These are phyloP conservation scores for Limnodromus scolopaceus DNA, from an alignment of 2,797 vertebrate species.

Conservation along the genomic window DNA sequence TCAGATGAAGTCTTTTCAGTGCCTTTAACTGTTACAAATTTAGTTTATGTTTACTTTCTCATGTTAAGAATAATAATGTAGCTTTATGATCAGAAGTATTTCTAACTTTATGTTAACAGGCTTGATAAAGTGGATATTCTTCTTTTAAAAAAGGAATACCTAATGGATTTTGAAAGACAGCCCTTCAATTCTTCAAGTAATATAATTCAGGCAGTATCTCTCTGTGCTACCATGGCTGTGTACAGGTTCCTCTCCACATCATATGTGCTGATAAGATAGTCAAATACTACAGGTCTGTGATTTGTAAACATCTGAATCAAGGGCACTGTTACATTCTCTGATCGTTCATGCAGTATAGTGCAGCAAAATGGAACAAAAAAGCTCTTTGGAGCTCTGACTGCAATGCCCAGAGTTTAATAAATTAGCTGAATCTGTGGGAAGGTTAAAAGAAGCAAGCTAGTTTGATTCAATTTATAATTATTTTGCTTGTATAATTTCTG, in stretches of 20 bases:
- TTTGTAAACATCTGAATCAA: constrained; percentile 54
- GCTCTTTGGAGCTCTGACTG: neutral
- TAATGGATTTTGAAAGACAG: neutral
- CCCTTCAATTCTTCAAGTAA: neutral
- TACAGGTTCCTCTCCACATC: neutral
- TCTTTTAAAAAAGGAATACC: neutral
- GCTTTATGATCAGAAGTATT: neutral
- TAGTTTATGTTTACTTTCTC: neutral
- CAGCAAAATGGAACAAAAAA: constrained; percentile 28
- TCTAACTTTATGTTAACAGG: neutral
- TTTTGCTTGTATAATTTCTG: constrained; percentile 34
- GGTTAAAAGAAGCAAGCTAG: constrained; percentile 26
- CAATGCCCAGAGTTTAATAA: constrained; percentile 9
- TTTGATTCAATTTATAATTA: constrained; percentile 40
- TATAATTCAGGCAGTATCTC: neutral
- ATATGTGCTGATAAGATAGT: constrained; percentile 11
- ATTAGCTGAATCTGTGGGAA: neutral
- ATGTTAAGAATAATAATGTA: neutral
- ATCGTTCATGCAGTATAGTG: constrained; percentile 12
- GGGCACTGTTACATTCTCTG: neutral
- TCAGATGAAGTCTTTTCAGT: neutral
- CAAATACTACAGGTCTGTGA: constrained; percentile 16
- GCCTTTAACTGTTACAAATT: neutral
- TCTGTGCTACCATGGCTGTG: neutral
- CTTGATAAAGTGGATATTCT: neutral